Conservation (phyloP, 2,113 vertebrate species). For the Cinclus mexicanus region DNA sequence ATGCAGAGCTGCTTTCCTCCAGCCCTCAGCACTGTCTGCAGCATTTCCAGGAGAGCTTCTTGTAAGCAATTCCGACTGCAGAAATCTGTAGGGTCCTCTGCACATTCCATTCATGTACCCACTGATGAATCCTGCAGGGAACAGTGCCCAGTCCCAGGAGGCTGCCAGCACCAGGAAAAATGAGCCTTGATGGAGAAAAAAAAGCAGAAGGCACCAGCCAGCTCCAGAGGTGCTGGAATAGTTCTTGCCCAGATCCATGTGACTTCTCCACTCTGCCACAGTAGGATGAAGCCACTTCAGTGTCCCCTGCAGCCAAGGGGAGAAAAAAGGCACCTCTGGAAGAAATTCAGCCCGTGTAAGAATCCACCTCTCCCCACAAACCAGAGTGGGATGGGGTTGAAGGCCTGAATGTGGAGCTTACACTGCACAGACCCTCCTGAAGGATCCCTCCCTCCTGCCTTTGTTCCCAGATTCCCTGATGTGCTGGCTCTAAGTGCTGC, state of each 20-base stretch:
- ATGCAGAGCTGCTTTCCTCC: background rate
- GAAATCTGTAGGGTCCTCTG: background rate
- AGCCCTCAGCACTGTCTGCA: background rate
- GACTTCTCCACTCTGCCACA: background rate
- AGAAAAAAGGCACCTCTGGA: background rate
- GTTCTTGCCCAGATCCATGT: rapidly evolving
- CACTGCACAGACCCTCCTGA: background rate
- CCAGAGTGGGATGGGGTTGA: background rate
- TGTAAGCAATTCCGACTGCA: background rate
- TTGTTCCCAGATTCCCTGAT: background rate
- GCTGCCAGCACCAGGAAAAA: background rate
- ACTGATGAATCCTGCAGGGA: background rate
- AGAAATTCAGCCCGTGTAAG: background rate
- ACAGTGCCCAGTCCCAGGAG: rapidly evolving
- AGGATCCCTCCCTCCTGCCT: background rate
- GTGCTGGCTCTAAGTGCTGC: background rate
- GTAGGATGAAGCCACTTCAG: background rate
- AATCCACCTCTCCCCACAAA: background rate
- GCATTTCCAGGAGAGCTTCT: background rate
- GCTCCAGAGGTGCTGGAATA: background rate
- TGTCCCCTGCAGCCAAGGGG: background rate
- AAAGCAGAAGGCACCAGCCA: background rate
- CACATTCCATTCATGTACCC: rapidly evolving
- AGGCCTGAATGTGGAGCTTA: background rate
- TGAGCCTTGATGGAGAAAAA: background rate